Conservation (phyloP, 2,888 invertebrate species). For the Polydesmus complanatus region DNA sequence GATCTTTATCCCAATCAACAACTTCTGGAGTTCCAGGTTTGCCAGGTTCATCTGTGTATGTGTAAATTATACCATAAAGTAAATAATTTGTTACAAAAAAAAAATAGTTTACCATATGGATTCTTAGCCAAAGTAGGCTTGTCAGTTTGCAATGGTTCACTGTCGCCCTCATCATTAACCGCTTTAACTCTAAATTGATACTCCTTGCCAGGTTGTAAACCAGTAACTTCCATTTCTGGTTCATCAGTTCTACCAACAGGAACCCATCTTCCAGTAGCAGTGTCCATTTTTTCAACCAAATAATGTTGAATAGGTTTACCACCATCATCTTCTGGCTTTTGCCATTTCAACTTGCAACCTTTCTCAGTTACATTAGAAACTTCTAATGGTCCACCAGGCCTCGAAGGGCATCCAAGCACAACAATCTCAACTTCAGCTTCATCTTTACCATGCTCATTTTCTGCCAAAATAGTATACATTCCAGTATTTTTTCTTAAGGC, state of each 20-base stretch:
- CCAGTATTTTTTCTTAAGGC: slow-evolving; percentile 72
- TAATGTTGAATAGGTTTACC: slow-evolving; percentile 65
- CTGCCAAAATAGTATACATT: slow-evolving; percentile 74
- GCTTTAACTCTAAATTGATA: slow-evolving; percentile 43
- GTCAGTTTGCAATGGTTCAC: slow-evolving; percentile 84
- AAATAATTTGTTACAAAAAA: too few relatives aligned
- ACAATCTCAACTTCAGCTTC: slow-evolving; percentile 89
- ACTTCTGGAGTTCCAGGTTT: slow-evolving; percentile 76
- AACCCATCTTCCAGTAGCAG: slow-evolving; percentile 80
- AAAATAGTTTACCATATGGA: slow-evolving; percentile 57
- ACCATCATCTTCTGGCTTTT: slow-evolving; percentile 87
- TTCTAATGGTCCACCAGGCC: slow-evolving; percentile 77
- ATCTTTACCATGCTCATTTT: slow-evolving; percentile 81
- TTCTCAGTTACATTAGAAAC: slow-evolving; percentile 77
- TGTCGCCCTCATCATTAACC: slow-evolving; percentile 45
- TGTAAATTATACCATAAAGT: too few relatives aligned
- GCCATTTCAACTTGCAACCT: slow-evolving; percentile 80
- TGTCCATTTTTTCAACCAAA: slow-evolving; percentile 84
- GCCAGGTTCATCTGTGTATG: slow-evolving; percentile 63
- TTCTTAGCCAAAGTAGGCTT: slow-evolving; percentile 82
- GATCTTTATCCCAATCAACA: slow-evolving; percentile 63
- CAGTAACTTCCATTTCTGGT: slow-evolving; percentile 37
- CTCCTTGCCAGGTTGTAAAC: slow-evolving; percentile 38
- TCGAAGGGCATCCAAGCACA: slow-evolving; percentile 46
- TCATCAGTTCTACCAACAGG: slow-evolving; percentile 67